These are phyloP conservation scores for Parotia lawesii DNA, from an alignment of 2,113 vertebrate genomes.

Conservation along the genomic window DNA sequence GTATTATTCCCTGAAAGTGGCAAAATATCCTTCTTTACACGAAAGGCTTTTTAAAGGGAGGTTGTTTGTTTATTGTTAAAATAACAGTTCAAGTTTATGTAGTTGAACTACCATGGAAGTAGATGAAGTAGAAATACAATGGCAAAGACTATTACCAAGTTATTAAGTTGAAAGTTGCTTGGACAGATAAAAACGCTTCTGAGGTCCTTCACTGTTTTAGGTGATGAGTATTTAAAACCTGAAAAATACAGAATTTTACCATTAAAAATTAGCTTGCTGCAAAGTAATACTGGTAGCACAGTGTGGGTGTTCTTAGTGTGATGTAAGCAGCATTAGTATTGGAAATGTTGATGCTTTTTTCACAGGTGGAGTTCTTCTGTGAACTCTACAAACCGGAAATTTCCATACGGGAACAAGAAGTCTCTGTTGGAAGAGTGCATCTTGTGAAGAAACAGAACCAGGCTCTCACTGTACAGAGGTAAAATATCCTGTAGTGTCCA, in stretches of 20 bases:
- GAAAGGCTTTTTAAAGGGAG: fast-evolving
- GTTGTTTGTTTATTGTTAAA: background rate
- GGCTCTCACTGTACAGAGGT: constrained; percentile 77
- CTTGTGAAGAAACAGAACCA: constrained; percentile 79
- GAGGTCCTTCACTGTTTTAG: background rate
- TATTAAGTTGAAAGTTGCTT: background rate
- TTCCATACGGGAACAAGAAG: constrained; percentile 79
- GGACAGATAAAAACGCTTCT: background rate
- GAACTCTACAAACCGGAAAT: constrained; percentile 91
- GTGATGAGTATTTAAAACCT: background rate
- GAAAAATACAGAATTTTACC: background rate
- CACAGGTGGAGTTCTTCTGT: constrained; percentile 88
- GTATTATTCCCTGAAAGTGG: background rate
- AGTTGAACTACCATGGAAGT: background rate
- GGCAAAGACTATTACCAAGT: background rate
- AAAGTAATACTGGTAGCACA: background rate
- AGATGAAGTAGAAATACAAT: background rate
- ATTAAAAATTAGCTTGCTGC: background rate
- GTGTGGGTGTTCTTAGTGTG: background rate
- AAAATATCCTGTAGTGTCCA: background rate
- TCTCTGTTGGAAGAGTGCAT: constrained; percentile 80
- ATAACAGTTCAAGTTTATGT: background rate
- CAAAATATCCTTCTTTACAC: background rate
- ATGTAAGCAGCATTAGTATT: background rate
- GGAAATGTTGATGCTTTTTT: background rate